Conservation (phyloP, 1,140 invertebrate genomes). For the Aphelenchoides avenae region DNA sequence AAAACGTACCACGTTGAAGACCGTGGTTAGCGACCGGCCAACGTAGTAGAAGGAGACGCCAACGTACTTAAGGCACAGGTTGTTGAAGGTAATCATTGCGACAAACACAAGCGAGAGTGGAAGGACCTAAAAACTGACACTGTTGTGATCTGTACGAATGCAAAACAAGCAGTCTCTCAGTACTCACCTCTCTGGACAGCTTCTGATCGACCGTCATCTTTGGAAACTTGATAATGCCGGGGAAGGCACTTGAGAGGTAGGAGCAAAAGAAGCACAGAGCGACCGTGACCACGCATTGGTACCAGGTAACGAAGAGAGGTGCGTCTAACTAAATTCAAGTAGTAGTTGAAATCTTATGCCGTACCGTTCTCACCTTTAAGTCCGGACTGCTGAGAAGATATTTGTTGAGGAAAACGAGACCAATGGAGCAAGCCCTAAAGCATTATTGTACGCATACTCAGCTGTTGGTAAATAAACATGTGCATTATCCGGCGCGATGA, state of each 20-base stretch:
- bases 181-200: slow-evolving; percentile 68
- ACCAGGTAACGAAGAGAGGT: slow-evolving; percentile 94
- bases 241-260: slow-evolving; percentile 62
- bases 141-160: too few relatives aligned
- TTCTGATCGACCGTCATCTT: slow-evolving; percentile 61
- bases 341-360: not conserved
- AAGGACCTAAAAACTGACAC: slow-evolving; percentile 68
- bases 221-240: slow-evolving; percentile 64
- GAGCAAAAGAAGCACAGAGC: slow-evolving; percentile 74
- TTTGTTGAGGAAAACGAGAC: slow-evolving; percentile 63
- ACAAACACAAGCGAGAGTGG: slow-evolving; percentile 85
- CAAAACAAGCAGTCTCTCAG: too few relatives aligned
- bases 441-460: not conserved
- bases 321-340: slow-evolving; percentile 72
- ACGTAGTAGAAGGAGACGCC: slow-evolving; percentile 97
- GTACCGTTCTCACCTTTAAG: slow-evolving; percentile 63
- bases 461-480: not conserved
- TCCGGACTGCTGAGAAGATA: slow-evolving; percentile 64
- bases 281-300: slow-evolving; percentile 84
- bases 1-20: slow-evolving; percentile 80
- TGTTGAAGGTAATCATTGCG: slow-evolving; percentile 91
- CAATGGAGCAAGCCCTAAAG: slow-evolving; percentile 57
- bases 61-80: slow-evolving; percentile 91
- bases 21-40: slow-evolving; percentile 90
- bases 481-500: not conserved